Base-by-base conservation (phyloP, 1,140 invertebrate species). In the Neotoxoptera formosana region DNA sequence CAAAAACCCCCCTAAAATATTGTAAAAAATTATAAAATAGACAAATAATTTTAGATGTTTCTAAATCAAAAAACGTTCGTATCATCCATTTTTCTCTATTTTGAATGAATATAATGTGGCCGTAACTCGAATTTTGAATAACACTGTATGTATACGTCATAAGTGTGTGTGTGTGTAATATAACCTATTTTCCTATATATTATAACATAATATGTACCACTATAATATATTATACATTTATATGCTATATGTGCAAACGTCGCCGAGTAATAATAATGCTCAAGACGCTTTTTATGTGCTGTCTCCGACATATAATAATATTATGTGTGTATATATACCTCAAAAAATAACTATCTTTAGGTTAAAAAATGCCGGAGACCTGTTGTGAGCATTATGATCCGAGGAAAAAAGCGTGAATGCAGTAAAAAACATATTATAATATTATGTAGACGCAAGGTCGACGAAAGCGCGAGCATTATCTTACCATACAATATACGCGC, bases 381-480 rank as follows among this genome's bases (percentile, higher is more conserved):
- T 21, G 36, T 90, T 21, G 21, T 53, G 14, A 34, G 8, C 8
- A 83, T 83, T 76, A 83, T 83, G 7, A 83, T 83, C 21, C 21
- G 17, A 83, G 36, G 25, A 21, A 84, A 30, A 56, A 9, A 34
- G 23, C 34, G 36, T 90, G 89, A 91, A 76, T n/a, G n/a, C 86
- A 76, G 17, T n/a, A 76, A n/a, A 17, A 41, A 11, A 53, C 25
- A 83, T 45, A 41, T 89, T 25, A 41, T 41, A 41, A 41, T 41
- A 41, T 41, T 53, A 83, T 21, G 60, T 23, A 6, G n/a, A 34
- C n/a, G 81, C 91, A 93, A 93, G 91, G 91, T 45, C 91, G 91
- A 93, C 91, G 91, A 93, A 93, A 93, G 91, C 91, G 91, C 91
- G 81, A 84, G 7, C 81, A 84, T 93, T 93, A 86, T 83, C 11